A percentile compares a stretch with the other conserved stretches of the same genome.
Conservation (phyloP, 2,888 invertebrate species). For the Tetramorium bicarinatum region DNA sequence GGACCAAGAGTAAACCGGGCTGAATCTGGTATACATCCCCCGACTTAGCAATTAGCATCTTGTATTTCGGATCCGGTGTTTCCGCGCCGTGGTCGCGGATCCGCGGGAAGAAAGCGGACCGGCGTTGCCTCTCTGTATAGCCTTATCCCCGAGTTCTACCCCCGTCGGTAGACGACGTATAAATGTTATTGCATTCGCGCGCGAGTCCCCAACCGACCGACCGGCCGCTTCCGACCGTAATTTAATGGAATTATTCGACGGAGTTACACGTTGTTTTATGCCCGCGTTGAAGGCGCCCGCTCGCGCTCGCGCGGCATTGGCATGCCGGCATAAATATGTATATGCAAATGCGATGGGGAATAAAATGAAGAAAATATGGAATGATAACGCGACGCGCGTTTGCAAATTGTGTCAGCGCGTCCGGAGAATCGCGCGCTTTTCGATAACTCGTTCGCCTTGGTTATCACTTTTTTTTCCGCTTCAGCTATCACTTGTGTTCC, state of each 20-base stretch:
- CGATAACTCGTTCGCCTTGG: slow-evolving; percentile 38
- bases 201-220: slow-evolving; percentile 16
- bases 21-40: slow-evolving; percentile 78
- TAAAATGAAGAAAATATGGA: slow-evolving; percentile 53
- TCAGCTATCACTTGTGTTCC: slow-evolving; percentile 5
- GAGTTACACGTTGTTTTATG: slow-evolving; percentile 55
- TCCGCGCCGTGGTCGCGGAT: slow-evolving; percentile 66
- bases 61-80: slow-evolving; percentile 77
- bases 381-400: slow-evolving; percentile 51
- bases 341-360: slow-evolving; percentile 51
- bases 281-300: slow-evolving; percentile 48
- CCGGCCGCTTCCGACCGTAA: slow-evolving; percentile 31
- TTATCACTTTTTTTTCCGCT: slow-evolving; percentile 29
- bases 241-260: slow-evolving; percentile 57
- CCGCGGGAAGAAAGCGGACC: slow-evolving; percentile 65
- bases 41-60: slow-evolving; percentile 80
- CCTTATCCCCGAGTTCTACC: slow-evolving; percentile 1
- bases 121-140: slow-evolving; percentile 21
- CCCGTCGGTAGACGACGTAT: slow-evolving; percentile 8
- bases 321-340: slow-evolving; percentile 50
- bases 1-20: slow-evolving; percentile 71
- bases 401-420: slow-evolving; percentile 49
- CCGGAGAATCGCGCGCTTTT: slow-evolving; percentile 34
- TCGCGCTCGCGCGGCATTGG: slow-evolving; percentile 19
- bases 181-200: slow-evolving; percentile 53